Percentiles rank a stretch among this genome's conserved stretches.
phyloP scores from a whole-genome alignment of 2,797 vertebrate genomes.

The Leptoclinus maculatus region DNA sequence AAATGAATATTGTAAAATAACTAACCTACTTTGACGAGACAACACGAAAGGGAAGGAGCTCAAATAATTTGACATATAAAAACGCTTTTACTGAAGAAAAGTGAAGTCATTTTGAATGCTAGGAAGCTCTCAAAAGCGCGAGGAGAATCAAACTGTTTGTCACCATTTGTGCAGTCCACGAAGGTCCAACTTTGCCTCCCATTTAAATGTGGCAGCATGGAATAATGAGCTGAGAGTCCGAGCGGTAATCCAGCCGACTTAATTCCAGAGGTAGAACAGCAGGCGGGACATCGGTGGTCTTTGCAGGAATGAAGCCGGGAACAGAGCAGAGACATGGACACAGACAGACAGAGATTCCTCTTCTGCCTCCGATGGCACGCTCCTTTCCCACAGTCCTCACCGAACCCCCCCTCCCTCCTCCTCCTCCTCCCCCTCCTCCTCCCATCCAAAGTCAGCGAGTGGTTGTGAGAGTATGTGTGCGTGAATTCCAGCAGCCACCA shows the following conservation, averaged over 20 bases:
- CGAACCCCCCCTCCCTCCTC: slow-evolving; percentile 56
- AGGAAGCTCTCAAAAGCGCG: slow-evolving; percentile 65
- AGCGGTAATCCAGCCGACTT: slow-evolving; percentile 78
- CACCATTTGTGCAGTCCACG: slow-evolving; percentile 75
- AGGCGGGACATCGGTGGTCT: slow-evolving; percentile 64
- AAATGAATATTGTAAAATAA: slow-evolving; percentile 57
- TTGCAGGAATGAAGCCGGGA: slow-evolving; percentile 69
- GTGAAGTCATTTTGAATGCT: slow-evolving; percentile 67
- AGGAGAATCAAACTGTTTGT: slow-evolving; percentile 73
- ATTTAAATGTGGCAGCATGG: slow-evolving; percentile 72
- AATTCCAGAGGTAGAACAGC: slow-evolving; percentile 81
- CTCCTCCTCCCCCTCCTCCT: slow-evolving; percentile 62
- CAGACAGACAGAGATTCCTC: slow-evolving; percentile 79
- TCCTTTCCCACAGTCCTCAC: slow-evolving; percentile 80
- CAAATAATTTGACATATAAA: slow-evolving; percentile 77
- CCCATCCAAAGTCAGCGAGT: slow-evolving; percentile 82
- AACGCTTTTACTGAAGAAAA: slow-evolving; percentile 74
- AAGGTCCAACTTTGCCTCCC: slow-evolving; percentile 84
- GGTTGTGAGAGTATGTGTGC: slow-evolving; percentile 76
- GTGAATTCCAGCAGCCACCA: slow-evolving; percentile 84
- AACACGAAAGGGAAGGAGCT: slow-evolving; percentile 51
- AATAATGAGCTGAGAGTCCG: slow-evolving; percentile 69
- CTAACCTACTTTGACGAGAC: slow-evolving; percentile 62
- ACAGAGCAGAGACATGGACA: slow-evolving; percentile 78
- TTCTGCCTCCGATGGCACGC: slow-evolving; percentile 83